phyloP scores from a whole-genome alignment of 64 coral and sea anemone species.

The Actinia tenebrosa region DNA sequence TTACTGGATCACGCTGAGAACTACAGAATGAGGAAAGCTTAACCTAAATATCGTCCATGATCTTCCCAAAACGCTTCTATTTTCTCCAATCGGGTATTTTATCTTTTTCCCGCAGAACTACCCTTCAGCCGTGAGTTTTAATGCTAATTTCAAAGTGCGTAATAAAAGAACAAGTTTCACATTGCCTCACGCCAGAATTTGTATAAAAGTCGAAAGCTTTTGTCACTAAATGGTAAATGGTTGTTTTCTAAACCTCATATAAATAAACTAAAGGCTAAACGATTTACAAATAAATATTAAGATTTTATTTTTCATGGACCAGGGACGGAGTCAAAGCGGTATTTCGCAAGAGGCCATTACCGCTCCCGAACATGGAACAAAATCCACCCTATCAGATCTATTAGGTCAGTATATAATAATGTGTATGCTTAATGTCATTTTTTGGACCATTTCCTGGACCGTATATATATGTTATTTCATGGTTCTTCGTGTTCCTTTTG shows the following conservation, averaged over 20 bases:
- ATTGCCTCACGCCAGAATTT: neutral
- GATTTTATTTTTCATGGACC: no score
- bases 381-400: neutral
- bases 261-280: neutral
- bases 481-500: no score
- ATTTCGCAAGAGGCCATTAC: neutral
- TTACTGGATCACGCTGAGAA: neutral
- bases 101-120: neutral
- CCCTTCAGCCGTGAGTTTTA: neutral
- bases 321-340: no score
- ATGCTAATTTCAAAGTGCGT: constrained; percentile 16
- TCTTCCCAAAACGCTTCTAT: neutral
- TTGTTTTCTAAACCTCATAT: neutral
- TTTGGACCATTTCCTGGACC: neutral
- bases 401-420: neutral
- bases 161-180: neutral
- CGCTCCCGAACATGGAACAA: no score
- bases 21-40: neutral
- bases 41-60: neutral
- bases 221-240: no score
- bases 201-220: no score
- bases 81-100: neutral
- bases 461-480: no score
- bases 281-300: no score
- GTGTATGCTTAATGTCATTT: neutral